Base-by-base conservation (phyloP, 2,888 invertebrate genomes). In the Xestia c-nigrum region DNA sequence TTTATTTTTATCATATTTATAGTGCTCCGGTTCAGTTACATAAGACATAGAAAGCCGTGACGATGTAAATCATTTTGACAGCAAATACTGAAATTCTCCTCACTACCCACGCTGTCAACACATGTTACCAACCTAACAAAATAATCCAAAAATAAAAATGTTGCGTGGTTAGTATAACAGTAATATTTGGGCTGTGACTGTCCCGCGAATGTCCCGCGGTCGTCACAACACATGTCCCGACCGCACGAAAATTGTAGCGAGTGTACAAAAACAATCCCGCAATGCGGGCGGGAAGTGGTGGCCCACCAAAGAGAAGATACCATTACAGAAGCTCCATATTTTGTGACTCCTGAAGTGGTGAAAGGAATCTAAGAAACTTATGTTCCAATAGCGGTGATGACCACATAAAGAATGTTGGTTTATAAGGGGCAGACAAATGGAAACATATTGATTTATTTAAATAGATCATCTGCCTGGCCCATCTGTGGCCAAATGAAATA, bases 201-300 rank as follows among this genome's bases (percentile, higher is more conserved):
- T 46, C 76, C 65, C 81, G n/a, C 40, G n/a, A 46, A 64, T 57
- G 66, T 84, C 67, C 71, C 82, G 12, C 61, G 63, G 9, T 38
- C 24, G 38, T 19, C 65, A 69, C 82, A 85, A 78, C 63, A 78
- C 63, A 55, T 81, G 85, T 82, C n/a, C 59, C 52, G 12, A 52
- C 46, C 43, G 50, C 55, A 43, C 46, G 57, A 47, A 76, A 63
- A 74, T 80, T 76, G 66, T 86, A 65, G 74, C 64, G 66, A n/a
- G n/a, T 73, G 21, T 68, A 69, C 82, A 84, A 84, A 86, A 86
- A 81, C 63, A 81, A 65, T 80, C 83, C 87, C 74, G 88, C 84
- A 88, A 71, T 87, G 83, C 88, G 78, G 84, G 55, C 70, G 50
- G 63, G 38, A 78, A 84, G 59, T 75, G 57, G 63, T 71, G 59